Percentiles rank a stretch among this genome's conserved stretches.
Evolutionary conservation across 2,888 invertebrate genomes (phyloP).

Genomic region (Dendrolimus houi): DNA sequence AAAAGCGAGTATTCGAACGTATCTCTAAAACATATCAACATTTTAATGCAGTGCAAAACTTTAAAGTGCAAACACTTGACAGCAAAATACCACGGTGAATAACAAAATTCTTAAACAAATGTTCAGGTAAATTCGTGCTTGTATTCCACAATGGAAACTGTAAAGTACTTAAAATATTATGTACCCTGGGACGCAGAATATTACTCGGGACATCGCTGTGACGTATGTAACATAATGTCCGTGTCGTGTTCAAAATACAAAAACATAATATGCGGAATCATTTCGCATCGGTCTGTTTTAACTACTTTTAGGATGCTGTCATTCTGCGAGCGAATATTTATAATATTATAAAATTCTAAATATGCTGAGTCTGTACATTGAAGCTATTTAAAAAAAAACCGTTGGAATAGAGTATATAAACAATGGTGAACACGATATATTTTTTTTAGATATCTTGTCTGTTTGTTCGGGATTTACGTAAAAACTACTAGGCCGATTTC

Average conservation of each 20-base stretch:
- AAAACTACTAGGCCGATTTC: no score
- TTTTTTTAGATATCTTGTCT: no score
- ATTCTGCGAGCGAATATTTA: no score
- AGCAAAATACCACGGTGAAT: background rate
- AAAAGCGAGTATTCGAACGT: no score
- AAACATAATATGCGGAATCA: background rate
- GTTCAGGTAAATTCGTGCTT: background rate
- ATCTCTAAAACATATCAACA: no score
- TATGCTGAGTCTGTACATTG: no score
- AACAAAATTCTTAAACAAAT: background rate
- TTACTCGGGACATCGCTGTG: background rate
- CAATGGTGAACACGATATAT: no score
- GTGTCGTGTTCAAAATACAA: constrained; percentile 1
- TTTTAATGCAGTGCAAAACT: background rate
- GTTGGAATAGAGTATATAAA: no score
- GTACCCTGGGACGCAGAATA: background rate
- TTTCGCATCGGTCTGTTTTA: background rate
- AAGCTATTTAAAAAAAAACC: no score
- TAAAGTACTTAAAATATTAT: background rate
- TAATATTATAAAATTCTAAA: no score
- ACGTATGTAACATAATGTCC: background rate
- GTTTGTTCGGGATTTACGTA: no score
- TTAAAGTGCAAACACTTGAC: background rate
- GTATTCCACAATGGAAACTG: background rate
- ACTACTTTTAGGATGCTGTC: background rate